phyloP scores from a whole-genome alignment of 1,140 invertebrate genomes.

The Neodiprion pinetum region DNA sequence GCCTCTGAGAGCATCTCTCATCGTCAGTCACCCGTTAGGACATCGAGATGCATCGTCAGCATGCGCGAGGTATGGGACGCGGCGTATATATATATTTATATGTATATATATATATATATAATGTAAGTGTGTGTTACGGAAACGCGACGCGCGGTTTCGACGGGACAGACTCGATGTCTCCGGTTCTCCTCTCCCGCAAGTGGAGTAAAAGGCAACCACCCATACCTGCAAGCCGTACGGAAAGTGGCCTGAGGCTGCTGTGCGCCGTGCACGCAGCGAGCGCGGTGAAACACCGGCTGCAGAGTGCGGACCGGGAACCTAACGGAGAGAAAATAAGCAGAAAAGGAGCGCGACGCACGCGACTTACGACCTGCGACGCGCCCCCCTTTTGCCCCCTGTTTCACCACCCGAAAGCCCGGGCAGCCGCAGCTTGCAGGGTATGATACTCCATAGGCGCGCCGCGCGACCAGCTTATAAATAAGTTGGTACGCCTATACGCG shows the following conservation, averaged over 20 bases:
- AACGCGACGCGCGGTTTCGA: neutral
- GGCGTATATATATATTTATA: no score
- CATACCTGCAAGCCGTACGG: no score
- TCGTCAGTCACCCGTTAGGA: neutral
- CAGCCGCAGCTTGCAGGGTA: neutral
- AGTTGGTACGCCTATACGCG: neutral
- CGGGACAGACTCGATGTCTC: neutral
- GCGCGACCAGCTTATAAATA: neutral
- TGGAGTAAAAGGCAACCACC: no score
- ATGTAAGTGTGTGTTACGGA: neutral
- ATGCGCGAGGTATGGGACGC: no score
- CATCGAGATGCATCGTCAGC: no score
- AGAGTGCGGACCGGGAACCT: neutral
- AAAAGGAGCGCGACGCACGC: constrained; percentile 2
- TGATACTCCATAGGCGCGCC: no score
- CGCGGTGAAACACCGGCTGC: neutral
- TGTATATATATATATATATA: neutral
- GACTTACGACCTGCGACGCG: constrained; percentile 5
- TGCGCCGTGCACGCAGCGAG: no score
- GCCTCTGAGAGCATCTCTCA: no score
- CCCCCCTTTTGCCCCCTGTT: no score
- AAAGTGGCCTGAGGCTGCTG: no score
- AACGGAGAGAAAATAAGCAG: neutral
- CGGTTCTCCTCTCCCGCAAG: neutral
- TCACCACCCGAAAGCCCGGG: neutral